Conservation (phyloP, 2,113 vertebrate genomes). For the Marmota flaviventris region DNA sequence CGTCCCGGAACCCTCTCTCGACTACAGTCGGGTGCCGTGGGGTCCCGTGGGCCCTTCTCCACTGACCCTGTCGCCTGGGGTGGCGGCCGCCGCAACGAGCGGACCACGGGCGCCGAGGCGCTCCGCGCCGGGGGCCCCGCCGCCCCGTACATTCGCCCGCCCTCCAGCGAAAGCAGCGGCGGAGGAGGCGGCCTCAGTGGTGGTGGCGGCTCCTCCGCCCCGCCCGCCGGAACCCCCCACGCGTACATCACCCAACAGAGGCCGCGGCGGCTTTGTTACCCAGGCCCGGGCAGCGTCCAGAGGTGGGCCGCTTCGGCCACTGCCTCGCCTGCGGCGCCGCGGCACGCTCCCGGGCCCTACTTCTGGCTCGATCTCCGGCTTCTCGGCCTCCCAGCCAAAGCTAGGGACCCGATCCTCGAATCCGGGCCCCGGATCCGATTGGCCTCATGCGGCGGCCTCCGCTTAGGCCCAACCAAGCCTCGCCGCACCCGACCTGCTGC, state of each 20-base stretch:
- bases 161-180: slow-evolving; percentile 73
- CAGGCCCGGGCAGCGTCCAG: slow-evolving; percentile 29
- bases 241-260: slow-evolving; percentile 79
- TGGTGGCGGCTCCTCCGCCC: slow-evolving; percentile 68
- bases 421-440: background rate
- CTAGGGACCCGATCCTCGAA: background rate
- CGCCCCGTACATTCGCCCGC: slow-evolving; percentile 78
- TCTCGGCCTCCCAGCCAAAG: background rate
- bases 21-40: background rate
- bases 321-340: background rate
- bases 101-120: slow-evolving; percentile 73
- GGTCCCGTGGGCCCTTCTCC: background rate
- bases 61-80: slow-evolving; percentile 65
- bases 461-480: background rate
- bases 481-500: background rate
- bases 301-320: background rate
- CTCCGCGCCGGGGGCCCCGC: slow-evolving; percentile 75
- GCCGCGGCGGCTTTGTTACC: slow-evolving; percentile 82
- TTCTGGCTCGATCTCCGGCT: background rate
- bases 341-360: background rate
- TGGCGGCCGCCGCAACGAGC: slow-evolving; percentile 68
- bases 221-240: slow-evolving; percentile 73
- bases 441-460: slow-evolving; percentile 10
- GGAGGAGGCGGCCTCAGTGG: slow-evolving; percentile 71
- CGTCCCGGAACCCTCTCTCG: background rate